Evolutionary conservation across 2,888 invertebrate species (phyloP).

Genomic region (Dynastes tityus): DNA sequence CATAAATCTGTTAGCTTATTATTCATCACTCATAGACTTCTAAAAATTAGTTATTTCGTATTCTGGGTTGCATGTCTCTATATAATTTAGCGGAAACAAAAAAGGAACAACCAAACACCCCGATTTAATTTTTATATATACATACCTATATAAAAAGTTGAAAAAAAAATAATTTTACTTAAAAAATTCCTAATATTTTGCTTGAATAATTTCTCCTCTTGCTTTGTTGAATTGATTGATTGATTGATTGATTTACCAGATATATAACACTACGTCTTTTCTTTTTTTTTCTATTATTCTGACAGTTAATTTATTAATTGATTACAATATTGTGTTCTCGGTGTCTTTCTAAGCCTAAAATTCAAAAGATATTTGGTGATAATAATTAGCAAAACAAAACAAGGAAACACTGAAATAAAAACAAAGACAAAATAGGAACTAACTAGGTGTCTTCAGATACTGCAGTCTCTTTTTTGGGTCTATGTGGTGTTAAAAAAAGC

Average conservation of each 20-base stretch:
- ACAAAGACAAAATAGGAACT: constrained; percentile 25
- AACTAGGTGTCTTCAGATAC: constrained; percentile 45
- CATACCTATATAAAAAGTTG: constrained; percentile 42
- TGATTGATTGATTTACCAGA: constrained; percentile 45
- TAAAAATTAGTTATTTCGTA: constrained; percentile 61
- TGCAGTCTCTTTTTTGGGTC: constrained; percentile 54
- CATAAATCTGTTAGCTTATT: constrained; percentile 65
- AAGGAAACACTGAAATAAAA: constrained; percentile 21
- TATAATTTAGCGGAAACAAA: constrained; percentile 58
- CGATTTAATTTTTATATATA: constrained; percentile 45
- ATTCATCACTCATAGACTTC: constrained; percentile 58
- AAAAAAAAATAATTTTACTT: constrained; percentile 33
- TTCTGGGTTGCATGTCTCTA: constrained; percentile 60
- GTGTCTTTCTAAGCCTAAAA: constrained; percentile 57
- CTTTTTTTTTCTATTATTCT: constrained; percentile 49
- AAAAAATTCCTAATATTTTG: constrained; percentile 47
- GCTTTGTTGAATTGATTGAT: constrained; percentile 43
- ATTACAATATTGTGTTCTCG: constrained; percentile 52
- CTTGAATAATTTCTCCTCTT: constrained; percentile 47
- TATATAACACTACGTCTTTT: constrained; percentile 48
- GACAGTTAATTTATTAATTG: neutral
- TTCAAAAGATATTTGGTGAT: constrained; percentile 30
- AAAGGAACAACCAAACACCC: constrained; percentile 23
- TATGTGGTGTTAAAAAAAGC: constrained; percentile 58
- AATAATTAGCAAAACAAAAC: constrained; percentile 40